Base-by-base conservation (phyloP, 2,113 vertebrate genomes). In the Zosterops japonicus region DNA sequence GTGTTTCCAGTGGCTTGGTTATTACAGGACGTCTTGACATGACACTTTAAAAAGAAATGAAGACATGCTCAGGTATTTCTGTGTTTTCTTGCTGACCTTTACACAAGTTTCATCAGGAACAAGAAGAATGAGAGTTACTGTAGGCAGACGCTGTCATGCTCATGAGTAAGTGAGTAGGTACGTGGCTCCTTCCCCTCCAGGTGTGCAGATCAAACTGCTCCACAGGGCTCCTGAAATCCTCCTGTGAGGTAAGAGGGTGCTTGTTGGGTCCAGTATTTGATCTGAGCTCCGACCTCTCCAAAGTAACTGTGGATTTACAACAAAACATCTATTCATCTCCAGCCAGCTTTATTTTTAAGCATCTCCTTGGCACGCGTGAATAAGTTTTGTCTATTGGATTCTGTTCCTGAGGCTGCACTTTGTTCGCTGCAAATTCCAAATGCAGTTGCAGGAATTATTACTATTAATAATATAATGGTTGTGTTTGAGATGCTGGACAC, bases 331-430 rank as follows among this genome's bases (percentile, higher is more conserved):
- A 83, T 93, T 97, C 76, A 89, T 90, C 86, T 81, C 69, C 69
- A 42, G 80, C 52, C 94, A 84, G 90, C 64, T 93, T 95, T 93
- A 92, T 94, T 97, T 93, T 89, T 92, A 94, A 96, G 92, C 85
- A 42, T 61, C 89, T 59, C 74, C 69, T 96, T 95, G 94, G 94
- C 92, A 90, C 5, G 24, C 9, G 0, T 65, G 46, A 91, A 17
- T 84, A 68, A 78, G 71, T 96, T 89, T 60, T 61, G 86, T 84
- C 83, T 71, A 4, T 42, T 67, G 72, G 86, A 31, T 83, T 88
- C 92, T 78, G 72, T 27, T 94, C 92, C 93, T 55, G 57, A 81
- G 89, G 93, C 56, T 88, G 93, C 35, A 19, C 61, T 91, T 74
- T 67, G 29, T 33, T 64, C 52, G 17, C 76, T 89, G 72, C 69